Percentiles rank a stretch among this genome's conserved stretches.
These are phyloP conservation scores for Cheirogaleus medius DNA, from an alignment of 2,113 vertebrate genomes.

Conservation along the genomic window DNA sequence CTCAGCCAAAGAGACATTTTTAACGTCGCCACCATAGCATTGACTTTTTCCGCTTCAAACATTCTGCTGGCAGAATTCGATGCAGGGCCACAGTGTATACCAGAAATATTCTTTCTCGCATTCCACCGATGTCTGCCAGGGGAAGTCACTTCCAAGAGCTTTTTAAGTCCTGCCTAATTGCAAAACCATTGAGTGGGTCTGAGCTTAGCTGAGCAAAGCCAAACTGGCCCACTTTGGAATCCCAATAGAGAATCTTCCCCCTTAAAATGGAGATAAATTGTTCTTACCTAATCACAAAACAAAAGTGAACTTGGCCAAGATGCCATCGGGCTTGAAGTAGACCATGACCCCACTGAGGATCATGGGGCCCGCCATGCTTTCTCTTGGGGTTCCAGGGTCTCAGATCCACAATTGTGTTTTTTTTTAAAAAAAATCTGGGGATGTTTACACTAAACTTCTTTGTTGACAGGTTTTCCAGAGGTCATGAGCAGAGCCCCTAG, in stretches of 20 bases:
- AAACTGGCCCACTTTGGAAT: background rate
- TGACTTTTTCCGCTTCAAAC: slow-evolving; percentile 34
- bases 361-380: background rate
- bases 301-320: slow-evolving; percentile 5
- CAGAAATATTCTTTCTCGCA: slow-evolving; percentile 5
- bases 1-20: slow-evolving; percentile 45
- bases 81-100: background rate
- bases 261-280: background rate
- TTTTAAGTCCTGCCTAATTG: background rate
- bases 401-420: background rate
- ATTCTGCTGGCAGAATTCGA: background rate
- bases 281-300: background rate
- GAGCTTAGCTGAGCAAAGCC: background rate
- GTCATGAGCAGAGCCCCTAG: background rate
- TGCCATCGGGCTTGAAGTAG: background rate
- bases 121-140: background rate
- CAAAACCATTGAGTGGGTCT: background rate
- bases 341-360: background rate
- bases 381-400: background rate
- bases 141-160: background rate
- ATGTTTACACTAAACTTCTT: background rate
- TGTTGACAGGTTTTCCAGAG: background rate
- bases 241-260: background rate
- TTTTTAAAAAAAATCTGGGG: background rate
- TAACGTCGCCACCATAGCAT: background rate